phyloP scores from a whole-genome alignment of 2,113 vertebrate genomes.

The Ciconia maguari region DNA sequence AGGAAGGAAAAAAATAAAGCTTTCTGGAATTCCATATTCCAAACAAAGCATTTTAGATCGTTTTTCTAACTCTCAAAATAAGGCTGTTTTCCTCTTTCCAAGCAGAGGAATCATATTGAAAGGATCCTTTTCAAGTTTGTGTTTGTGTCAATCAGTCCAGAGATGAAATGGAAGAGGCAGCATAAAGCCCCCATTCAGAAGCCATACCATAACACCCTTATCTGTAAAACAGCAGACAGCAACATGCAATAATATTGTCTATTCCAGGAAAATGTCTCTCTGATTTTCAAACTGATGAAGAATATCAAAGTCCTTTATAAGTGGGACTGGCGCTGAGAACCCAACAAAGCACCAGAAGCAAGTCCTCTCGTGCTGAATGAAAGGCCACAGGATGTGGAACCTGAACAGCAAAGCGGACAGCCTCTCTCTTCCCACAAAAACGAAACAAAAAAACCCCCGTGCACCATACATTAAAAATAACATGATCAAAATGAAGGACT shows the following conservation, averaged over 20 bases:
- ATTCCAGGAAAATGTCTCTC: not conserved
- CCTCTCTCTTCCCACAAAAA: not conserved
- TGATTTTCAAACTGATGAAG: not conserved
- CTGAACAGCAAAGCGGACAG: not conserved
- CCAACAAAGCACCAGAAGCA: not conserved
- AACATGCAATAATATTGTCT: not conserved
- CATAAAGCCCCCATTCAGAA: not conserved
- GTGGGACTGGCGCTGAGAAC: not conserved
- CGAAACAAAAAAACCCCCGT: not conserved
- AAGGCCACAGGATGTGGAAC: not conserved
- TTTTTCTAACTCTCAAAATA: not conserved
- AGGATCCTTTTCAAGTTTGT: not conserved
- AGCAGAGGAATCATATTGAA: not conserved
- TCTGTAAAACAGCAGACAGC: not conserved
- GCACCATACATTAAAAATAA: accelerated
- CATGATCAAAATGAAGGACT: not conserved
- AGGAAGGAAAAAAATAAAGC: not conserved
- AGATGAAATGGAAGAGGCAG: not conserved
- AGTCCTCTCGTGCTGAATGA: not conserved
- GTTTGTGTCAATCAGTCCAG: not conserved
- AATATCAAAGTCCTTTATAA: not conserved
- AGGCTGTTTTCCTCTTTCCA: not conserved
- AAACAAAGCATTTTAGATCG: not conserved
- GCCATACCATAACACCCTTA: not conserved
- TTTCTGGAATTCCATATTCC: not conserved